Evolutionary conservation across 2,888 invertebrate species (phyloP), one percentile per base, ranked within the genome.

Genomic region (Mythimna vitellina): DNA sequence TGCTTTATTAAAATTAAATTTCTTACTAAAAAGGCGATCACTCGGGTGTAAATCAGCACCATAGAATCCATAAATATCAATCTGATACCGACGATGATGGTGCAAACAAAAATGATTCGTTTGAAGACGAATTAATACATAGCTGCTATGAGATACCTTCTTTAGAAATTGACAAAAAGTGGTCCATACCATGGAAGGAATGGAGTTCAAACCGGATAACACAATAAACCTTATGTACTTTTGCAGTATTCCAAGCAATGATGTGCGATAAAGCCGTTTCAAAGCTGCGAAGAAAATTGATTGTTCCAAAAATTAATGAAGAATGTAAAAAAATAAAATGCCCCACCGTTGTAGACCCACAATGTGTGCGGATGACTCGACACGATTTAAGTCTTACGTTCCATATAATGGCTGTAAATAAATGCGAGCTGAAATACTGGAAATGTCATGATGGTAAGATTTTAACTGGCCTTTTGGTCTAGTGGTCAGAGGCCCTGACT

Each of bases 341-440:
- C 53, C 87, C 91, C 0, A 4, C 82, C 0, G 63, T 81, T 0
- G 89, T 89, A n/a, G 84, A 89, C 0, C 90, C 89, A 0, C 76
- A 86, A 0, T 93, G 93, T 35, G 88, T 90, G 0, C 88, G 86
- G 63, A 46, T 93, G 20, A 60, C 67, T 72, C 53, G 70, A 0
- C n/a, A 70, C 49, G 51, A 83, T 73, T 3, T 62, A 32, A 5
- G 46, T 42, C 0, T 79, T 57, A 8, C 84, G 51, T 35, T 85
- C 80, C 3, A 73, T 84, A 4, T 85, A 0, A 68, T 88, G 0
- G 88, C 90, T 53, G 38, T 89, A 0, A 93, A 93, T 65, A 88
- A 89, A 78, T 93, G 93, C 20, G 93, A 93, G 81, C 72, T 92
- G 65, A 81, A 89, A 2, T 93, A 90, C 51, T 78, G 88, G 29